These are phyloP conservation scores for Oxyruncus cristatus DNA, from an alignment of 2,113 vertebrate genomes.

Conservation along the genomic window DNA sequence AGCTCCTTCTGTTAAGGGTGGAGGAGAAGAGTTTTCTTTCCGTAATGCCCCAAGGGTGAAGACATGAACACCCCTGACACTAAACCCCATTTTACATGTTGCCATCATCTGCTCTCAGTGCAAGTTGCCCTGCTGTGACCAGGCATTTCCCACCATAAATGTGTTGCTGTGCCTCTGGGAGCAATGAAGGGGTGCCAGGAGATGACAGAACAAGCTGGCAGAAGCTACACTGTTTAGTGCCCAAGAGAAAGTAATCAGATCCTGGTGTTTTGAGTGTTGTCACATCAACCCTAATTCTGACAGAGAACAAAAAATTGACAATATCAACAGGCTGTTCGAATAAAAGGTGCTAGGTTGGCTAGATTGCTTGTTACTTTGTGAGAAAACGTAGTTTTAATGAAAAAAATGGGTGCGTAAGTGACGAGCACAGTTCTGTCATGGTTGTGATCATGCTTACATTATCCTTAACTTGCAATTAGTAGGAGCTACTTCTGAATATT, in stretches of 20 bases:
- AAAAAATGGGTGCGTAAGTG: neutral
- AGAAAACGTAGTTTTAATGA: neutral
- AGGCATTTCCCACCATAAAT: neutral
- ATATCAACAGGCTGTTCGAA: neutral
- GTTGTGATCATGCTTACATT: neutral
- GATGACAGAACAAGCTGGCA: neutral
- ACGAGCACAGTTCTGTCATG: neutral
- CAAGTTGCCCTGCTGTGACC: neutral
- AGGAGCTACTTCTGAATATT: neutral
- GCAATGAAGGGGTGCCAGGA: neutral
- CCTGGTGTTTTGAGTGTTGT: neutral
- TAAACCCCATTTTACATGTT: neutral
- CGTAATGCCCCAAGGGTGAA: rapidly evolving
- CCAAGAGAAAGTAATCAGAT: neutral
- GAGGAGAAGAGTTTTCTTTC: neutral
- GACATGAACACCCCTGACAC: neutral
- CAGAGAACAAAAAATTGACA: neutral
- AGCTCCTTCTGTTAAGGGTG: neutral
- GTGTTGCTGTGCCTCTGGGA: neutral
- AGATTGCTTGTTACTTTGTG: neutral
- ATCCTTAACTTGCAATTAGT: neutral
- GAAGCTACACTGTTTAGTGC: neutral
- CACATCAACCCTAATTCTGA: neutral
- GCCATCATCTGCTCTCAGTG: neutral
- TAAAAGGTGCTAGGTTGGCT: neutral